These are phyloP conservation scores for Galeopsomyia nigrocyanea DNA, from an alignment of 2,888 invertebrate species.

Conservation along the genomic window DNA sequence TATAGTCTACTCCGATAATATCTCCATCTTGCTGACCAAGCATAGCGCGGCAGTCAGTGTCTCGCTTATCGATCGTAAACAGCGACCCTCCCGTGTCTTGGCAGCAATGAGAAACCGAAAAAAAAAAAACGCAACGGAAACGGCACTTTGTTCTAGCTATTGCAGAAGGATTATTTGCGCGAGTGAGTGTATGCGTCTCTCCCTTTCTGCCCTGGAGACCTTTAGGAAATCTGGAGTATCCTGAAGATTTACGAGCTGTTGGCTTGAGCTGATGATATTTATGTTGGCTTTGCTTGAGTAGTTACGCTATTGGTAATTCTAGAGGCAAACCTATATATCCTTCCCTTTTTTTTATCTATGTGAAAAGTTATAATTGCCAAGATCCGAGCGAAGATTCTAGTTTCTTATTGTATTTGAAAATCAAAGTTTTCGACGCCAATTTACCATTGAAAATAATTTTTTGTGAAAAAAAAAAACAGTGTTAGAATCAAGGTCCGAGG, in stretches of 20 bases:
- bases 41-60: constrained; percentile 20
- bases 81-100: constrained; percentile 22
- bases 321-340: constrained; percentile 2
- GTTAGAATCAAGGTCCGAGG: neutral
- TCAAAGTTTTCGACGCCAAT: too few relatives aligned
- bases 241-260: constrained; percentile 29
- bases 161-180: constrained; percentile 23
- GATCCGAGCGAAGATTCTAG: too few relatives aligned
- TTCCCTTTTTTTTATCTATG: constrained; percentile 6
- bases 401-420: too few relatives aligned
- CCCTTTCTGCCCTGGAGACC: constrained; percentile 1
- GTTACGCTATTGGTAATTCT: constrained; percentile 16
- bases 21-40: constrained; percentile 22
- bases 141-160: constrained; percentile 21
- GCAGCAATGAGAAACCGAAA: neutral
- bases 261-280: constrained; percentile 32
- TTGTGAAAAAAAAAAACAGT: too few relatives aligned
- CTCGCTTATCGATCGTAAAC: constrained; percentile 45
- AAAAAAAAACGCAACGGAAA: constrained; percentile 7
- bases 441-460: too few relatives aligned
- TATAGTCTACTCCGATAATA: constrained; percentile 22
- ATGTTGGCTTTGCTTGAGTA: constrained; percentile 5
- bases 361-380: neutral
- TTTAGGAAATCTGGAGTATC: constrained; percentile 2
- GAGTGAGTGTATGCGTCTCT: neutral